Evolutionary conservation across 2,888 invertebrate genomes (phyloP).

Genomic region (Tillus elongatus): DNA sequence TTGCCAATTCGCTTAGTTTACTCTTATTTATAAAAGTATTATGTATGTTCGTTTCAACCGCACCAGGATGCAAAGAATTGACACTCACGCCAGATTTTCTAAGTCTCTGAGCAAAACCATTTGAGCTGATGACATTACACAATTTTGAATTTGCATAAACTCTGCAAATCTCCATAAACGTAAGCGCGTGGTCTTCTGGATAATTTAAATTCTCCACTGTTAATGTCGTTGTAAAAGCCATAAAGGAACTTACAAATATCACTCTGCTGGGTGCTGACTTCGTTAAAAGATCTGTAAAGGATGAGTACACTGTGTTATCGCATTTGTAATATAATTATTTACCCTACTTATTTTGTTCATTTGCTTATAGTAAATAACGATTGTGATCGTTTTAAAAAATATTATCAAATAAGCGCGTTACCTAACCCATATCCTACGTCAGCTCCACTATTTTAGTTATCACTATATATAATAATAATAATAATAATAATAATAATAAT

Average conservation of each 20-base stretch:
- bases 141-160: slow-evolving; percentile 36
- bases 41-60: slow-evolving; percentile 33
- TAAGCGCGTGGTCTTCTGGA: slow-evolving; percentile 23
- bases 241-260: slow-evolving; percentile 33
- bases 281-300: slow-evolving; percentile 34
- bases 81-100: slow-evolving; percentile 32
- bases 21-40: too few species aligned
- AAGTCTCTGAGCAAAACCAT: slow-evolving; percentile 33
- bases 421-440: too few species aligned
- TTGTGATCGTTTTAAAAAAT: too few species aligned
- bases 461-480: too few species aligned
- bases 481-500: too few species aligned
- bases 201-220: slow-evolving; percentile 27
- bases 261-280: slow-evolving; percentile 35
- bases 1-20: too few species aligned
- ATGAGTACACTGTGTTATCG: too few species aligned
- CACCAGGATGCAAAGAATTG: slow-evolving; percentile 38
- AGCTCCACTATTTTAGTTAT: too few species aligned
- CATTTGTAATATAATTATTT: too few species aligned
- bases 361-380: too few species aligned
- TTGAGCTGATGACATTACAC: slow-evolving; percentile 34
- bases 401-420: too few species aligned
- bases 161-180: slow-evolving; percentile 23
- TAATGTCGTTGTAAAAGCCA: slow-evolving; percentile 28
- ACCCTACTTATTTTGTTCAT: too few species aligned